Base-by-base conservation (phyloP, 2,888 invertebrate genomes). In the Orthosia cruda region DNA sequence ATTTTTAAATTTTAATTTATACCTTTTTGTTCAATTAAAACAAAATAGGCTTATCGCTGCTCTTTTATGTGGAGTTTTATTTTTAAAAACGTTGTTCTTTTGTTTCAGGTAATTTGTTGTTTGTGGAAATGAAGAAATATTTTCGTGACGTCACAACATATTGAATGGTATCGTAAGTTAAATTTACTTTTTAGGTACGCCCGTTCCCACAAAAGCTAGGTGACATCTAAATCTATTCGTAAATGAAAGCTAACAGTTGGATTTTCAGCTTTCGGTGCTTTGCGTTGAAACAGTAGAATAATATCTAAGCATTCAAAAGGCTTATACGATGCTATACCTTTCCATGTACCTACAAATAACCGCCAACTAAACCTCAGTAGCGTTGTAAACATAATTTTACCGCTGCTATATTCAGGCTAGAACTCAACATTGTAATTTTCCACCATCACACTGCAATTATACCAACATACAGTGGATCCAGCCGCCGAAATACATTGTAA, bases 51-150 rank as follows among this genome's bases (percentile, higher is more conserved):
- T 65, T 76, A 40, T 12, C 40, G 57, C 23, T 49, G 55, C 11
- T 47, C 18, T 57, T 66, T 77, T 77, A 4, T 20, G 50, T 66
- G 0, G 23, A 50, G 18, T 62, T 62, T 68, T 61, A 50, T 65
- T 54, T 65, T 55, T 23, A 40, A n/a, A 26, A 71, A 55, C 20
- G 26, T 52, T 58, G 1, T 40, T 62, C 2, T 58, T 59, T 87
- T 81, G 81, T 86, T 86, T 50, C 87, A 87, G 88, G 86, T 86
- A 86, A 80, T 26, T 26, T 65, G 11, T 49, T 47, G 18, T 47
- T 75, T 76, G 49, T n/a, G 16, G 16, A 4, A 16, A n/a, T 16
- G 1, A 40, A 47, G 15, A 18, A 11, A 47, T 18, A 16, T 20
- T 49, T 0, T 13, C 18, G 5, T 3, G 11, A 15, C 13, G 32